Evolutionary conservation across 1,140 invertebrate genomes (phyloP).

Genomic region (Cyphomyrmex costatus): DNA sequence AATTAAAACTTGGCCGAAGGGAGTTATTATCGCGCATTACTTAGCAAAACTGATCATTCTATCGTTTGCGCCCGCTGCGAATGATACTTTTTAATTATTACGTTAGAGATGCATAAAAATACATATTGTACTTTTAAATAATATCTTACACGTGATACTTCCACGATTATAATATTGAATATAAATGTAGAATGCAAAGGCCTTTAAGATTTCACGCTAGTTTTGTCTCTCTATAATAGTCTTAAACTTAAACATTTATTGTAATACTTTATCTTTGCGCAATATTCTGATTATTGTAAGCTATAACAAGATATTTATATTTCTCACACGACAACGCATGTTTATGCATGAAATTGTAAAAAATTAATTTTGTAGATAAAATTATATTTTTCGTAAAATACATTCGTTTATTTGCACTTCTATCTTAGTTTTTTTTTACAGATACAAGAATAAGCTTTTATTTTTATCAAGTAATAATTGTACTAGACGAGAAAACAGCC

Average conservation of each 20-base stretch:
- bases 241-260: neutral
- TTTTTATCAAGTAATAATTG: neutral
- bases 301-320: neutral
- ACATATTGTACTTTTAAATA: neutral
- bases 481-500: neutral
- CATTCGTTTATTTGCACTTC: neutral
- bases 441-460: neutral
- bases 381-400: neutral
- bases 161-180: neutral
- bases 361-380: neutral
- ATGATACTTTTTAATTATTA: neutral
- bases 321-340: neutral
- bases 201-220: neutral
- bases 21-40: slow-evolving; percentile 54
- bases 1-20: slow-evolving; percentile 40
- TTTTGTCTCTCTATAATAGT: neutral
- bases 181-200: neutral
- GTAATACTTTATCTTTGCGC: neutral
- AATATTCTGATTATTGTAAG: neutral
- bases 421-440: neutral
- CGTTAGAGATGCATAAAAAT: neutral
- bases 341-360: neutral
- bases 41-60: neutral
- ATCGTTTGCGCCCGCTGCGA: neutral
- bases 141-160: neutral